These are phyloP conservation scores for Ormyrus thymus DNA, from an alignment of 2,888 invertebrate species.

Conservation along the genomic window DNA sequence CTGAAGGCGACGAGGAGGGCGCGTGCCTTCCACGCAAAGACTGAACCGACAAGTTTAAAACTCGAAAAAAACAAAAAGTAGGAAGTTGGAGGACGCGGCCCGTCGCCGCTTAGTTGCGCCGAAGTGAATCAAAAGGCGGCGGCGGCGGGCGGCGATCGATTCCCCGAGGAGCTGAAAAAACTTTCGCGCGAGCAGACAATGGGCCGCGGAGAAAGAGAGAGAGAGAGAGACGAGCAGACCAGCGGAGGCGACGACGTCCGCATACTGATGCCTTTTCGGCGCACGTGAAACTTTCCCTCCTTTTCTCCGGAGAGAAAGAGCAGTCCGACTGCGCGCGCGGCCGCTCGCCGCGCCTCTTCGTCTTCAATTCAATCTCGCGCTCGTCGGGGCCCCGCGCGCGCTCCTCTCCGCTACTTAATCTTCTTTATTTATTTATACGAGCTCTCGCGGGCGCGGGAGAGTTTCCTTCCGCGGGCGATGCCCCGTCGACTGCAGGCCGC, in stretches of 20 bases:
- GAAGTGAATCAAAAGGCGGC: neutral
- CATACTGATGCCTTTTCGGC: slow-evolving; percentile 23
- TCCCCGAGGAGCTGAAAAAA: slow-evolving; percentile 17
- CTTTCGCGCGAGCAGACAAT: slow-evolving; percentile 40
- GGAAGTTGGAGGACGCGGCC: neutral
- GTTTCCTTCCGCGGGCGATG: neutral
- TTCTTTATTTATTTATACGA: slow-evolving; percentile 32
- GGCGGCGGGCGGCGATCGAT: neutral
- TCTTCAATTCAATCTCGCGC: slow-evolving; percentile 31
- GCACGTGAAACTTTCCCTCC: slow-evolving; percentile 33
- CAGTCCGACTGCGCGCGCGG: too few species aligned
- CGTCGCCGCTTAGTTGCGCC: too few species aligned
- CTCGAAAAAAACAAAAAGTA: neutral
- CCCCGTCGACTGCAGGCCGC: too few species aligned
- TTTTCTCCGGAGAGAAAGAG: slow-evolving; percentile 20
- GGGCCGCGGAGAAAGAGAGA: slow-evolving; percentile 1
- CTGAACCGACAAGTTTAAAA: slow-evolving; percentile 28
- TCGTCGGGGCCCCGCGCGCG: slow-evolving; percentile 1
- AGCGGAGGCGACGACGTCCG: neutral
- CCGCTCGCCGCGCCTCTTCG: neutral
- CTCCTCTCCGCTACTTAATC: neutral
- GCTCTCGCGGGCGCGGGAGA: neutral
- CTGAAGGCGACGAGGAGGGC: slow-evolving; percentile 8
- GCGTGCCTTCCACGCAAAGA: slow-evolving; percentile 30
- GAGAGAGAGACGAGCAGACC: slow-evolving; percentile 18